Evolutionary conservation across 2,113 vertebrate species (phyloP), one percentile per base, ranked within the genome.

Genomic region (Lepisosteus osseus): DNA sequence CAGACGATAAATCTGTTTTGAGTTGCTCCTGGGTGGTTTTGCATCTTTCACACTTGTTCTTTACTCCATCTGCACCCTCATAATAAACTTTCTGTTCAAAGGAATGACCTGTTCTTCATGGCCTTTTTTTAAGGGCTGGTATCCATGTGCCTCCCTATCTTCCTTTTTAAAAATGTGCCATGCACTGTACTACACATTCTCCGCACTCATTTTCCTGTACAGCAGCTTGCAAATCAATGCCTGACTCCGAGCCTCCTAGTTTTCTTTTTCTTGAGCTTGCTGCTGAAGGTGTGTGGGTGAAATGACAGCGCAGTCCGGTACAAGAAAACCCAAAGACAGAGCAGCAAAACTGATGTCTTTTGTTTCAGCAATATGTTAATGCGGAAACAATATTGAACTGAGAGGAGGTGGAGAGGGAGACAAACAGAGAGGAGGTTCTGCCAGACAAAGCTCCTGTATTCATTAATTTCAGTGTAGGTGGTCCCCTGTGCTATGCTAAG

Each of bases 291-390:
- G 59, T 61, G 59, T 61, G 17, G 59, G 59, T 61, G 59, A 61
- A 61, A 14, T 29, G 17, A 14, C 59, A 29, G 59, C 59, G 2
- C 17, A 29, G 59, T 13, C 17, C 59, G 13, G 59, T 13, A 61
- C 13, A 61, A 14, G 14, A 14, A 61, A 61, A 14, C 59, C 13
- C 13, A 13, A 6, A 61, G 59, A 61, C 59, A 14, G 59, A 61
- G 59, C 14, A 61, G 14, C 13, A 15, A 61, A 61, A 61, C 7
- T 14, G 13, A 61, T 29, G 14, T 14, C 59, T 61, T 61, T 61
- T 61, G 13, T 61, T 61, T 61, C 59, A 61, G 13, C 59, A 61
- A 15, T 61, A 61, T 61, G 59, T 29, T 61, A 61, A 61, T 61
- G 6, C 2, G 59, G 59, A 61, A 13, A 9, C 47, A 51, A 51